phyloP scores from a whole-genome alignment of 2,113 vertebrate species.

The Alces alces region DNA sequence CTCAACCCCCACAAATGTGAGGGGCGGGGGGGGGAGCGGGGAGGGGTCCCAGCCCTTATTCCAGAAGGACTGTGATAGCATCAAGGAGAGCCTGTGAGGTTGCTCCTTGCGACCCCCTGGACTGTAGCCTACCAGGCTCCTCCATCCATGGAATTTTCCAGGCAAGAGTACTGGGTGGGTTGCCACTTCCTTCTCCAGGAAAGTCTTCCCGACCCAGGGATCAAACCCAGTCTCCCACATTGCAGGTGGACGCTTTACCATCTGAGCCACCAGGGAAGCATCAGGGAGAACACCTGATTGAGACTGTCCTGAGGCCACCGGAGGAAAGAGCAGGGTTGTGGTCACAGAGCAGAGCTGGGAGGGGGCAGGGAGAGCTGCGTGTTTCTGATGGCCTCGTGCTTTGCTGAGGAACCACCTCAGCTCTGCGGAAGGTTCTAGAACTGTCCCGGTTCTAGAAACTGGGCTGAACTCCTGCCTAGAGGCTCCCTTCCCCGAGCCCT shows the following conservation, averaged over 20 bases:
- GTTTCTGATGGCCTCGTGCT: not conserved
- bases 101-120: not conserved
- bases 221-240: not conserved
- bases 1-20: not conserved
- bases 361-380: accelerated
- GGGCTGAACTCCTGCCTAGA: not conserved
- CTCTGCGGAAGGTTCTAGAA: not conserved
- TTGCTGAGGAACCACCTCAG: not conserved
- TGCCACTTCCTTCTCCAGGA: not conserved
- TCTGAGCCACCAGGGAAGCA: not conserved
- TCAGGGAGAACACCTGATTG: not conserved
- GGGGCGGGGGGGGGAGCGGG: not conserved
- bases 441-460: not conserved
- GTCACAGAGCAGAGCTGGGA: not conserved
- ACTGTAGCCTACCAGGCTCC: not conserved
- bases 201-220: not conserved
- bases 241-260: accelerated
- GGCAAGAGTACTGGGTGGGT: not conserved
- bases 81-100: not conserved
- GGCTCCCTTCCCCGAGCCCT: not conserved
- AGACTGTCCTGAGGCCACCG: not conserved
- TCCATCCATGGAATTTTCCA: not conserved
- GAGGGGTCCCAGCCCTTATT: not conserved
- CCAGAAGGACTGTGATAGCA: not conserved
- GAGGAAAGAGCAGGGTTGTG: not conserved